phyloP scores from a whole-genome alignment of 2,113 vertebrate genomes.

The Nycticebus coucang region DNA sequence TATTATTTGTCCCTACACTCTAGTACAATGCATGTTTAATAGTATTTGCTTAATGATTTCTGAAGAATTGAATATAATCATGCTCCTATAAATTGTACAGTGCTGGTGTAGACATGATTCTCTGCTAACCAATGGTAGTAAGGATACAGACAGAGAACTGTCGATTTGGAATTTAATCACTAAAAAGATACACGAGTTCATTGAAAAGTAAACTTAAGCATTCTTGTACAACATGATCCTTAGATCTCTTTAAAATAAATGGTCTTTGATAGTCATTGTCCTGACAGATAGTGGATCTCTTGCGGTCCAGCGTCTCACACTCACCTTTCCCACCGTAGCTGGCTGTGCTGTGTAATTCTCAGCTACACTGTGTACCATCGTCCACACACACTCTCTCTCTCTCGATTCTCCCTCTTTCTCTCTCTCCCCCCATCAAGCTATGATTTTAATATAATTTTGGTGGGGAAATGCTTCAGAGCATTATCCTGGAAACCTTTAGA shows the following conservation, averaged over 20 bases:
- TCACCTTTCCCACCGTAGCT: accelerated
- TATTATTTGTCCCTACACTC: not conserved
- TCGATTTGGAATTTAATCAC: not conserved
- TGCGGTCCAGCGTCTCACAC: not conserved
- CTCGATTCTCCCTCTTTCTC: no score
- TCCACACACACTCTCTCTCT: accelerated
- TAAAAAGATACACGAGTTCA: not conserved
- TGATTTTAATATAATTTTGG: not conserved
- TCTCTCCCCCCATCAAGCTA: not conserved
- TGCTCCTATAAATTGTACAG: not conserved
- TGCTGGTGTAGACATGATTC: not conserved
- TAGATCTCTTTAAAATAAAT: not conserved
- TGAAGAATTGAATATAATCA: not conserved
- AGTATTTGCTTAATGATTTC: not conserved
- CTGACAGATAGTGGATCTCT: not conserved
- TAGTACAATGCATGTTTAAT: not conserved
- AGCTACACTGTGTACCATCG: not conserved
- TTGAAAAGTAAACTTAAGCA: not conserved
- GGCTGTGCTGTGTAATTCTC: not conserved
- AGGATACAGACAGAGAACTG: not conserved
- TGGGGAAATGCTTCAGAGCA: not conserved
- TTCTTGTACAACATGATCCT: not conserved
- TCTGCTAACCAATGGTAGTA: not conserved
- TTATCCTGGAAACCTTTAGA: not conserved
- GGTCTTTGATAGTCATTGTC: not conserved